Percentiles rank a stretch among this genome's conserved stretches.
These are phyloP conservation scores for Carposina sasakii DNA, from an alignment of 1,140 invertebrate genomes.

Conservation along the genomic window DNA sequence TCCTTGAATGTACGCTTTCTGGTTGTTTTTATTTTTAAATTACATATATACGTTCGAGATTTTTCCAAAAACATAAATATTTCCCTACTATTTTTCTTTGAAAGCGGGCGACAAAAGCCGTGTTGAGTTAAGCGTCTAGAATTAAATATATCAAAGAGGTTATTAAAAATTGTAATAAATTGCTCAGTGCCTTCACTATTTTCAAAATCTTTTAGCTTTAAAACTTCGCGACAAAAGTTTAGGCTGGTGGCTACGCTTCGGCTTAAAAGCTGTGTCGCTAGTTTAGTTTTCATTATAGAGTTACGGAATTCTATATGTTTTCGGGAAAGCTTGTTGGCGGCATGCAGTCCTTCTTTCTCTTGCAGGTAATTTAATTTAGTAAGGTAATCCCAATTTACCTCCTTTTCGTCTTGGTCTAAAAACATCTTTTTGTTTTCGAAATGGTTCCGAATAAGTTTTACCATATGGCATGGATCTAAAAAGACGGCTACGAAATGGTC, in stretches of 20 bases:
- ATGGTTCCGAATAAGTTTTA: slow-evolving; percentile 21
- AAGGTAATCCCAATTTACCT: slow-evolving; percentile 16
- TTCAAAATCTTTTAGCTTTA: slow-evolving; percentile 12
- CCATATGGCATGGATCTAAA: slow-evolving; percentile 19
- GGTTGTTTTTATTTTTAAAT: slow-evolving; percentile 12
- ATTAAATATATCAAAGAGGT: slow-evolving; percentile 24
- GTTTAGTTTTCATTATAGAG: slow-evolving; percentile 27
- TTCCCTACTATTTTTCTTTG: slow-evolving; percentile 3
- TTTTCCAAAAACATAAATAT: slow-evolving; percentile 16
- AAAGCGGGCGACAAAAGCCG: slow-evolving; percentile 15
- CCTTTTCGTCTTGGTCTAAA: slow-evolving; percentile 11
- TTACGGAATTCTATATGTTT: slow-evolving; percentile 24
- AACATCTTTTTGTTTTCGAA: slow-evolving; percentile 16
- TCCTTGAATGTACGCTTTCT: not conserved
- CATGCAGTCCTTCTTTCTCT: slow-evolving; percentile 15
- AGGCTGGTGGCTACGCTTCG: slow-evolving; percentile 15
- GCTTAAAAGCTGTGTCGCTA: slow-evolving; percentile 23
- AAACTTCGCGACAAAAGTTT: slow-evolving; percentile 11
- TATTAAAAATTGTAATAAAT: slow-evolving; percentile 20
- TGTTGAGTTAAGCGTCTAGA: slow-evolving; percentile 6
- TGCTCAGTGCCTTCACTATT: slow-evolving; percentile 10
- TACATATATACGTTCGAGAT: slow-evolving; percentile 13
- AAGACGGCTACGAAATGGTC: slow-evolving; percentile 11
- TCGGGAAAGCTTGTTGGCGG: slow-evolving; percentile 23
- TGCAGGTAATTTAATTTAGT: slow-evolving; percentile 21